These are phyloP conservation scores for Alviniconcha strummeri DNA, from an alignment of 2,888 invertebrate species.

Conservation along the genomic window DNA sequence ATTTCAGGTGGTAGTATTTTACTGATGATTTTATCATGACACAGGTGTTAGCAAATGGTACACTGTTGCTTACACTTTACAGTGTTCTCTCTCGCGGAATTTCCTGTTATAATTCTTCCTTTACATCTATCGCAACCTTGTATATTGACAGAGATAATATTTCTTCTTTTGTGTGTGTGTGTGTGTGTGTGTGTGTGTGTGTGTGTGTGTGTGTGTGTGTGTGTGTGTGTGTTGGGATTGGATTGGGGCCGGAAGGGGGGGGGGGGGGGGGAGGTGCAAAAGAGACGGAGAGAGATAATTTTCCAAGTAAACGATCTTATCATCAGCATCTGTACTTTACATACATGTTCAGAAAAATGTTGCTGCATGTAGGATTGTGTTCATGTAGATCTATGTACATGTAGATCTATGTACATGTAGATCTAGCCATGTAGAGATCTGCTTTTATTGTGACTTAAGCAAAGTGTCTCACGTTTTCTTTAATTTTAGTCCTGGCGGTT, in stretches of 20 bases:
- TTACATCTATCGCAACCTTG: neutral
- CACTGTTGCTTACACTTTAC: neutral
- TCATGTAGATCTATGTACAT: neutral
- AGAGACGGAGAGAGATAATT: no score
- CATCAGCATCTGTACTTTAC: neutral
- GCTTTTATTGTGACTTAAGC: no score
- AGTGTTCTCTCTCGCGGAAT: neutral
- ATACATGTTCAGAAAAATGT: neutral
- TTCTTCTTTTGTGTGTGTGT: neutral
- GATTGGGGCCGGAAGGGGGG: neutral
- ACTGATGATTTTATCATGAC: neutral
- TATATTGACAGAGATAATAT: neutral
- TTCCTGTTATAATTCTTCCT: neutral
- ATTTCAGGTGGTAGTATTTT: neutral
- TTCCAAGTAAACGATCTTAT: no score
- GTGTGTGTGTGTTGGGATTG: neutral
- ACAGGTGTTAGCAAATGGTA: neutral
- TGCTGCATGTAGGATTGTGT: neutral
- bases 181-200: neutral
- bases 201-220: conserved; percentile 1
- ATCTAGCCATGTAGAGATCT: no score
- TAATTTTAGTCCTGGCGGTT: no score
- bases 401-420: neutral
- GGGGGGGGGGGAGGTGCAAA: neutral
- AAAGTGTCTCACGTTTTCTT: no score